Percentiles rank a stretch among this genome's conserved stretches.
Conservation (phyloP, 2,888 invertebrate genomes). For the Heliconius aoede region DNA sequence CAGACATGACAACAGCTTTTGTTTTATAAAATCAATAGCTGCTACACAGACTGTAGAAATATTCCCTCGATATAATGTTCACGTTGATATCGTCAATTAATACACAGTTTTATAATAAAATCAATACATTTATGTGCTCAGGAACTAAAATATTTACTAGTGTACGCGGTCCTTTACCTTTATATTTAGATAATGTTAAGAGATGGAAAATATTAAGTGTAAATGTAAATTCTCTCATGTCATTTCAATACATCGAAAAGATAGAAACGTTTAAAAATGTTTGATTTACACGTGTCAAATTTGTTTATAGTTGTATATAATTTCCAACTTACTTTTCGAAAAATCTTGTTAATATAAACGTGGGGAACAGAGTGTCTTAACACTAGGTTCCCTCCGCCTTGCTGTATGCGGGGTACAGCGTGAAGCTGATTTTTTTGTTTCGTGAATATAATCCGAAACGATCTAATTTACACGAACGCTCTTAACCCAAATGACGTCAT, state of each 20-base stretch:
- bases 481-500: conserved; percentile 3
- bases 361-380: too few relatives aligned
- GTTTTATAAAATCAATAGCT: neutral
- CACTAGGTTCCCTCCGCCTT: too few relatives aligned
- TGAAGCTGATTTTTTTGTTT: too few relatives aligned
- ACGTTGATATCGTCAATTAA: neutral
- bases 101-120: neutral
- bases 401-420: too few relatives aligned
- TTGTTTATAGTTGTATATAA: neutral
- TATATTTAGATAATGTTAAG: neutral
- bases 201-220: neutral
- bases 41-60: neutral
- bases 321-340: neutral
- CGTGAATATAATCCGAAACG: neutral
- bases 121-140: neutral
- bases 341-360: neutral
- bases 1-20: too few relatives aligned
- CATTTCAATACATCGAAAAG: neutral
- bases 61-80: neutral
- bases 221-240: neutral
- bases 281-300: neutral
- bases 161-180: neutral
- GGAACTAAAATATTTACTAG: neutral
- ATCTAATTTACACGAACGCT: conserved; percentile 11
- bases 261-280: neutral